Conservation (phyloP, 2,797 vertebrate genomes). For the Liasis olivaceus region DNA sequence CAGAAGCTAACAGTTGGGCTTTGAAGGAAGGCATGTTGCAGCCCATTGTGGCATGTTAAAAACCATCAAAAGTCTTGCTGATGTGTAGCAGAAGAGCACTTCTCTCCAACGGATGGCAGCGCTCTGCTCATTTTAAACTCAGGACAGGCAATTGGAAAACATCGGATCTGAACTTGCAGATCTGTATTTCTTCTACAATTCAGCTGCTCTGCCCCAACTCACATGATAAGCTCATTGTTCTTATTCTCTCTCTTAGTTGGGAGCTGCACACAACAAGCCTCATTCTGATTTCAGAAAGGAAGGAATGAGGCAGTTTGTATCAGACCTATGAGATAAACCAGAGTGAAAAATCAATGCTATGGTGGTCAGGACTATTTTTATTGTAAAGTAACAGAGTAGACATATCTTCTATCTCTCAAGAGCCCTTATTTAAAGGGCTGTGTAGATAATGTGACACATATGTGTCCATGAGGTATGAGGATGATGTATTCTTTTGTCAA, state of each 20-base stretch:
- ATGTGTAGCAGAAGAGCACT: background rate
- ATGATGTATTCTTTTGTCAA: background rate
- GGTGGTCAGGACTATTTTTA: too few relatives aligned
- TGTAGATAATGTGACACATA: background rate
- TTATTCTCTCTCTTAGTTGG: background rate
- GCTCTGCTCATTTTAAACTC: background rate
- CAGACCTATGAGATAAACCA: too few relatives aligned
- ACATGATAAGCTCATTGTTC: background rate
- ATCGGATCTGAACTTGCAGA: background rate
- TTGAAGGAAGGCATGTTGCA: constrained; percentile 1
- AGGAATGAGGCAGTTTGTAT: background rate
- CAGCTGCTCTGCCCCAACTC: background rate
- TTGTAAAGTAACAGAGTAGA: background rate
- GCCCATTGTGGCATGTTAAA: background rate
- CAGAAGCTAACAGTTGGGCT: constrained; percentile 16
- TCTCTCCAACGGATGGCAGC: background rate
- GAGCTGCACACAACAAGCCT: background rate
- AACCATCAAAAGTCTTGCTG: background rate
- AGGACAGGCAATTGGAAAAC: background rate
- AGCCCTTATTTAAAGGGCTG: background rate
- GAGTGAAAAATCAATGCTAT: too few relatives aligned
- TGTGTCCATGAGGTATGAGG: background rate
- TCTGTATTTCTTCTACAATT: background rate
- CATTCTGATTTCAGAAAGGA: background rate
- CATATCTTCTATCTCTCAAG: background rate